Evolutionary conservation across 1,140 invertebrate genomes (phyloP), one percentile per base, ranked within the genome.

Genomic region (Pachyrhynchus sulphureomaculatus): DNA sequence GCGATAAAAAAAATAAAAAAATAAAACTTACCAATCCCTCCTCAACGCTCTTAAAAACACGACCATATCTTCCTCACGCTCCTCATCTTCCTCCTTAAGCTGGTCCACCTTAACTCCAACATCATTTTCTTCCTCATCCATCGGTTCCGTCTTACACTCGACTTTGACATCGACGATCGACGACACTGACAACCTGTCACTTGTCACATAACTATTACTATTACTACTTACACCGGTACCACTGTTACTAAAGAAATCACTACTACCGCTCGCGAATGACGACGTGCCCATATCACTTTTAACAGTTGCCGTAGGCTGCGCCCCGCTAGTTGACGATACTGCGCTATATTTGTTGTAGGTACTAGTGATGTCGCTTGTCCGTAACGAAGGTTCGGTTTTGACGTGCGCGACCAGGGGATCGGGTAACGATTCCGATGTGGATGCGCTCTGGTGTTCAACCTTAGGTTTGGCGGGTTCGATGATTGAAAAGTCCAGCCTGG

Each of bases 1-100:
- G n/a, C n/a, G n/a, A n/a, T n/a, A n/a, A n/a, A n/a, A n/a, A n/a
- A n/a, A n/a, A n/a, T n/a, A n/a, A 13, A 17, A 32, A 44, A 44
- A 58, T 42, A n/a, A 47, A 64, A 60, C 69, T 68, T 64, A 73
- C 74, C 74, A 74, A 45, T 76, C 72, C 49, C 66, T 71, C 57
- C 66, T 65, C 12, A 76, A 49, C 39, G 66, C 66, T 44, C 67
- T 54, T 2, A 73, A 55, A 53, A 72, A 70, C 56, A 72, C 73
- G 5, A 73, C 64, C 67, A 68, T 69, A 56, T 73, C 68, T 23
- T 74, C 68, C 21, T 69, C 53, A 1, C 21, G n/a, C 0, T 59
- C 20, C 64, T 67, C 15, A 64, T 54, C 37, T 56, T 59, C 15
- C 24, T 34, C 23, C 29, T 29, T 12, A 44, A 36, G 39, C 9